Percentiles rank a stretch among this genome's conserved stretches.
Conservation (phyloP, 2,797 vertebrate species). For the Lithobates sylvaticus region DNA sequence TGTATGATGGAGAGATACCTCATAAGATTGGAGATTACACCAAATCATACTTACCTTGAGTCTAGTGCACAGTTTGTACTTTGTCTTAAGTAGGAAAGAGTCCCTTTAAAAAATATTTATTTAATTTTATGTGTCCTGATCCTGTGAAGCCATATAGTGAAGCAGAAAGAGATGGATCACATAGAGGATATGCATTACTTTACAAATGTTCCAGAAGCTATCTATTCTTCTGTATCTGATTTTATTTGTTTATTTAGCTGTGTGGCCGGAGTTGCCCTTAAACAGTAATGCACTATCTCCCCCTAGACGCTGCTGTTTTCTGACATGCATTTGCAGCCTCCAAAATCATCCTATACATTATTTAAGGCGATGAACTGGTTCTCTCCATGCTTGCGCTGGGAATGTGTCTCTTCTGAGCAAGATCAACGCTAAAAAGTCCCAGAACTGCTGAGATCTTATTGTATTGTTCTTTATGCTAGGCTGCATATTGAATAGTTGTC, state of each 20-base stretch:
- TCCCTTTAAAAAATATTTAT: too few species aligned
- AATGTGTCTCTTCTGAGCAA: constrained; percentile 3
- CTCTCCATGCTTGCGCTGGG: background rate
- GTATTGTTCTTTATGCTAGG: constrained; percentile 7
- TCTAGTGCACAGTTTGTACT: too few species aligned
- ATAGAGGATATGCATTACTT: too few species aligned
- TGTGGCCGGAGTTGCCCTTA: background rate
- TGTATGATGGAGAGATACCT: too few species aligned
- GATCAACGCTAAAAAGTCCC: constrained; percentile 12
- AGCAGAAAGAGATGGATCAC: too few species aligned
- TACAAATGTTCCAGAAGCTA: too few species aligned
- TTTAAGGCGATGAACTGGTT: background rate
- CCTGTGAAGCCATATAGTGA: too few species aligned
- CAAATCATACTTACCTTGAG: too few species aligned
- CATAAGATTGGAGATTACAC: too few species aligned
- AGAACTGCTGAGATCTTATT: background rate
- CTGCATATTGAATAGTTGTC: constrained; percentile 27
- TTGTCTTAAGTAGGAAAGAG: too few species aligned
- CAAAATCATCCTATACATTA: background rate
- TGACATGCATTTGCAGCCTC: background rate
- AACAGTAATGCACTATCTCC: background rate
- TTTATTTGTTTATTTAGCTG: background rate
- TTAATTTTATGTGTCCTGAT: too few species aligned
- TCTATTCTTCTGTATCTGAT: too few species aligned
- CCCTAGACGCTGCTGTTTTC: background rate